A percentile compares a stretch with the other conserved stretches of the same genome.
Conservation (phyloP, 2,888 invertebrate species). For the Sesia bembeciformis region DNA sequence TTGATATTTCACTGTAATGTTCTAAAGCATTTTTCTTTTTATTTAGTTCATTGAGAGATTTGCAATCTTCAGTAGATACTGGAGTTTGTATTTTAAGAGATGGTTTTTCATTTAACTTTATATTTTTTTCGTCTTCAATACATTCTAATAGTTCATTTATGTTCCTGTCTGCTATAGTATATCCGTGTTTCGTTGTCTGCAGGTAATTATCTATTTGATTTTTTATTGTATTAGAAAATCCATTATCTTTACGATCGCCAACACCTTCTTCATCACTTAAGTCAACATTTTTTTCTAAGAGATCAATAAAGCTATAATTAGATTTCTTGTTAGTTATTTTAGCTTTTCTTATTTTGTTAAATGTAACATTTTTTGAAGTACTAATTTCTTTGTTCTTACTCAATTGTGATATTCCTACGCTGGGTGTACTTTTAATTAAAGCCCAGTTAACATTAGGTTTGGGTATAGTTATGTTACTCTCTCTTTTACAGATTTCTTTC, state of each 20-base stretch:
- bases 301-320: conserved; percentile 43
- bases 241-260: conserved; percentile 9
- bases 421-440: not conserved
- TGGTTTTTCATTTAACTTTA: not conserved
- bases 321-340: not conserved
- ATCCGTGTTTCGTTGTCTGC: conserved; percentile 15
- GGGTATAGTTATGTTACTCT: too few species aligned
- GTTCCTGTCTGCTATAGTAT: not conserved
- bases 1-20: too few species aligned
- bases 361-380: conserved; percentile 7
- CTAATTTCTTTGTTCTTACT: too few species aligned
- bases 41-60: too few species aligned
- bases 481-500: conserved; percentile 31
- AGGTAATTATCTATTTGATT: conserved; percentile 38
- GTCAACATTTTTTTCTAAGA: conserved; percentile 31
- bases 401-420: too few species aligned
- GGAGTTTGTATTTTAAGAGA: not conserved
- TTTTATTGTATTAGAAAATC: conserved; percentile 48
- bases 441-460: not conserved
- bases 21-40: too few species aligned
- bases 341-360: not conserved
- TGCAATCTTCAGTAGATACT: too few species aligned
- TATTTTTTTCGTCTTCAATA: not conserved
- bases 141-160: not conserved
- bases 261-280: conserved; percentile 13